Conservation (phyloP, 35 echinoderm and acorn worm genomes). For the Lytechinus variegatus region DNA sequence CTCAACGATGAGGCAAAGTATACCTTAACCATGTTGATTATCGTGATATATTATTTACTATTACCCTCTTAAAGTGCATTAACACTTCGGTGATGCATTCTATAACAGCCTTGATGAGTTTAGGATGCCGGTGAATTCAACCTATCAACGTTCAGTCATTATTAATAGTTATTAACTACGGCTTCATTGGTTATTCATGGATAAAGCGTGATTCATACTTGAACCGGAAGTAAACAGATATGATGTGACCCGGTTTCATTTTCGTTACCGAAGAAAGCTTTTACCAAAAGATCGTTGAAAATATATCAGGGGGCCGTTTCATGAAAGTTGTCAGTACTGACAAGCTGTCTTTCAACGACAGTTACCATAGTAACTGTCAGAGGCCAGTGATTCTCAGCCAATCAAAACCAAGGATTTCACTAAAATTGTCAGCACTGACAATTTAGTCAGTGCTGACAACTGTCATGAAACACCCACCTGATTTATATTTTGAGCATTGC, state of each 20-base stretch:
- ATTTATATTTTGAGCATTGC: too few relatives aligned
- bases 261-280: background rate
- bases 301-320: too few relatives aligned
- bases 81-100: background rate
- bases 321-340: too few relatives aligned
- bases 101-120: background rate
- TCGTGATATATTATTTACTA: background rate
- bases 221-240: background rate
- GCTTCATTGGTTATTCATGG: constrained; percentile 3
- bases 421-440: too few relatives aligned
- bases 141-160: background rate
- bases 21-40: background rate
- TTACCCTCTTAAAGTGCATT: background rate
- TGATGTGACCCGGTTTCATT: background rate
- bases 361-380: too few relatives aligned
- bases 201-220: background rate
- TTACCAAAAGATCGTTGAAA: too few relatives aligned
- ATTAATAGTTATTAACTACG: background rate
- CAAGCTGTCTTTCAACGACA: too few relatives aligned
- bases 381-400: too few relatives aligned
- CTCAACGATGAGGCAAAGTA: too few relatives aligned
- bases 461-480: too few relatives aligned
- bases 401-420: too few relatives aligned
- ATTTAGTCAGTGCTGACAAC: too few relatives aligned
- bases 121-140: background rate